These are phyloP conservation scores for Plagiodera versicolora DNA, from an alignment of 2,888 invertebrate genomes.

Conservation along the genomic window DNA sequence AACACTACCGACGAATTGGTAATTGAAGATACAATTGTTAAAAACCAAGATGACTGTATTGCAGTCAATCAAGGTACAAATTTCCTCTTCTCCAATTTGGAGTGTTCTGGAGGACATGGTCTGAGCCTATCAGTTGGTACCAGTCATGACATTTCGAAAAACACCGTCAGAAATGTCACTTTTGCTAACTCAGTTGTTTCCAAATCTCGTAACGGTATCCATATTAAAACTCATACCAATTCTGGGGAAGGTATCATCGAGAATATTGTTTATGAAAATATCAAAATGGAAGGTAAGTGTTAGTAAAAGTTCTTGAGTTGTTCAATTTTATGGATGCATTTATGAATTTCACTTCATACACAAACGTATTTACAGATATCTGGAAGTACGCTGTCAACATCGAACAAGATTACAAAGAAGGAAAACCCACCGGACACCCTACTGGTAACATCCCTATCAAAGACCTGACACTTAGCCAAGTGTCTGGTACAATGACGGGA, in stretches of 20 bases:
- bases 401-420: slow-evolving; percentile 32
- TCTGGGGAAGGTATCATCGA: slow-evolving; percentile 26
- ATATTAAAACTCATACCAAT: slow-evolving; percentile 34
- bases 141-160: slow-evolving; percentile 23
- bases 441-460: slow-evolving; percentile 33
- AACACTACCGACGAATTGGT: slow-evolving; percentile 21
- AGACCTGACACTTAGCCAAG: slow-evolving; percentile 20
- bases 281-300: slow-evolving; percentile 25
- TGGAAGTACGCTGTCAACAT: slow-evolving; percentile 32
- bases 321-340: too few species aligned
- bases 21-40: slow-evolving; percentile 29
- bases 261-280: slow-evolving; percentile 31
- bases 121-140: slow-evolving; percentile 35
- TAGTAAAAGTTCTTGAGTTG: too few species aligned
- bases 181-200: slow-evolving; percentile 27
- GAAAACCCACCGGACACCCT: slow-evolving; percentile 25
- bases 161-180: slow-evolving; percentile 28
- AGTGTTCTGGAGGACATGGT: slow-evolving; percentile 36
- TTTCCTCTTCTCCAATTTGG: slow-evolving; percentile 23
- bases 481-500: slow-evolving; percentile 29
- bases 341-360: too few species aligned
- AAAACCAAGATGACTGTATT: slow-evolving; percentile 36
- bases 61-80: slow-evolving; percentile 33
- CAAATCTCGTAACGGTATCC: slow-evolving; percentile 35
- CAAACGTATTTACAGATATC: slow-evolving; percentile 28